Base-by-base conservation (phyloP, 1,140 invertebrate genomes). In the Holcopasites calliopsidis region DNA sequence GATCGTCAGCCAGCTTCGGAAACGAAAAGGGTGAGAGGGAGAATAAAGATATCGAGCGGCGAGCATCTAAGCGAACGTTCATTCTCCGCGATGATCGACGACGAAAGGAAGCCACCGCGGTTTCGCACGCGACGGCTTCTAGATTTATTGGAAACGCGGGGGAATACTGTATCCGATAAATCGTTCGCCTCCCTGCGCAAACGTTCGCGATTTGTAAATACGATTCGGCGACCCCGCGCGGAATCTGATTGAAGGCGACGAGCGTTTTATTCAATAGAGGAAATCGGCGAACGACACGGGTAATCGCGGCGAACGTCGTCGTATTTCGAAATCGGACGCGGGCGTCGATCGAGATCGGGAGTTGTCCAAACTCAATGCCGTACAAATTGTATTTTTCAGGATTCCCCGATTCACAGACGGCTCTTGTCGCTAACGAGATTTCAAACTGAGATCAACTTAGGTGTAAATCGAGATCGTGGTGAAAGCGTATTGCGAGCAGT, bases 161-260 rank as follows among this genome's bases (percentile, higher is more conserved):
- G 71, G n/a, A n/a, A n/a, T n/a, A n/a, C n/a, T 75, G 62, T 75
- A 62, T 23, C 66, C 71, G 73, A 80, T 82, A 80, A 82, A 80
- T 80, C 66, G 42, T 55, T 72, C 73, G 42, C 50, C 74, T 57
- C 44, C 28, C 60, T 23, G 74, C 70, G 70, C 47, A 26, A 65
- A 64, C 69, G 60, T 26, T 33, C 10, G 52, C 70, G 44, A 73
- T 77, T 54, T 50, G 60, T 57, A 73, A 77, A 77, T 62, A 65
- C 57, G 76, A 74, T 77, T 66, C 40, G 52, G 26, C 7, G 18
- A 26, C 33, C 33, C 23, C 23, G 5, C 5, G 26, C 23, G 23
- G 13, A 49, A 57, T 58, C 70, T 47, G 57, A 57, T 77, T 33
- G 69, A 57, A 66, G 55, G 5, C 50, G 16, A 38, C 50, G 40